These are phyloP conservation scores for Periphyllus acericola DNA, from an alignment of 2,888 invertebrate species.

Conservation along the genomic window DNA sequence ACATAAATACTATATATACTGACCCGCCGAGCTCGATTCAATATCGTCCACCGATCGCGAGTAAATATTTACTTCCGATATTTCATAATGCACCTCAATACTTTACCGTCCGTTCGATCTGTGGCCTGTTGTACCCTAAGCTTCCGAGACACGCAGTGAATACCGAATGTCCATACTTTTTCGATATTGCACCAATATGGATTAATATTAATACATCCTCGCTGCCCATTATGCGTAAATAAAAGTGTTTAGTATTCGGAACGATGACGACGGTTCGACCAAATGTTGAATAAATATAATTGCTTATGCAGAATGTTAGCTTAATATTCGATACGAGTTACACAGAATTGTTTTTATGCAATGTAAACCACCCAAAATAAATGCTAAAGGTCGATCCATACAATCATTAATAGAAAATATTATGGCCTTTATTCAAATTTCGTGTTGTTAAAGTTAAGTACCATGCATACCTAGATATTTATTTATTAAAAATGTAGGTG, in stretches of 20 bases:
- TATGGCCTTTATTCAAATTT: neutral
- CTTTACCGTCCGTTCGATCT: neutral
- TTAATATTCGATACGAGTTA: neutral
- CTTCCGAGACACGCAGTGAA: neutral
- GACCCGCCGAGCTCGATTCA: neutral
- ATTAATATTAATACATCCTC: neutral
- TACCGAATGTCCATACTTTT: neutral
- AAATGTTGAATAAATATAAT: neutral
- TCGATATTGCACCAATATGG: neutral
- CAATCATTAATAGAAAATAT: neutral
- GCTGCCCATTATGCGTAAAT: neutral
- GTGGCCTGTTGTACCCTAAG: neutral
- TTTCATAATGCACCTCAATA: neutral
- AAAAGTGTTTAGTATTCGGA: neutral
- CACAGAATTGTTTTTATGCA: neutral
- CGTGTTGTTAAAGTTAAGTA: too few relatives aligned
- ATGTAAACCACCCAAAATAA: neutral
- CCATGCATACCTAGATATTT: too few relatives aligned
- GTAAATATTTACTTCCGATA: neutral
- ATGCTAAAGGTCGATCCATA: neutral
- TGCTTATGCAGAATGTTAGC: neutral
- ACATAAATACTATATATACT: neutral
- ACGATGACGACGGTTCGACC: neutral
- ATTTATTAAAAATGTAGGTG: too few relatives aligned
- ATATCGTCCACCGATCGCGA: neutral